Conservation (phyloP, 2,797 vertebrate species). For the Lycodopsis pacificus region DNA sequence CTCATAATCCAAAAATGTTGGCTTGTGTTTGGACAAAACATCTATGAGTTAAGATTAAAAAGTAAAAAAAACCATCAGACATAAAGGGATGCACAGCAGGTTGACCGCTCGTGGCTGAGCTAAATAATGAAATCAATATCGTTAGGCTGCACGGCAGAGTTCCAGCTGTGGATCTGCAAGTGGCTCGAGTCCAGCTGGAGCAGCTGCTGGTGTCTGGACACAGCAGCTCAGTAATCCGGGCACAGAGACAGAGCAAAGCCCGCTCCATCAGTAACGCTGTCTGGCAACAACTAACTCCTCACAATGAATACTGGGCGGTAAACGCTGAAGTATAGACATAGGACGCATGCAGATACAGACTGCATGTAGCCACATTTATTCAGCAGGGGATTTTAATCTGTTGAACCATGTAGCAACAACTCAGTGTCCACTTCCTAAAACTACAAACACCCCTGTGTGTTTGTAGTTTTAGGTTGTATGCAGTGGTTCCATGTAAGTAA, state of each 20-base stretch:
- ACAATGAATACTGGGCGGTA: neutral
- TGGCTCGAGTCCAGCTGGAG: slow-evolving; percentile 72
- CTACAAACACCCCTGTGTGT: neutral
- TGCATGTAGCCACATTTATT: neutral
- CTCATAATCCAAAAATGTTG: neutral
- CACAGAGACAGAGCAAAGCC: slow-evolving; percentile 31
- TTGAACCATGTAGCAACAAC: neutral
- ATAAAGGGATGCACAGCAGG: neutral
- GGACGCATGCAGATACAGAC: neutral
- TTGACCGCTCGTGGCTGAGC: slow-evolving; percentile 11
- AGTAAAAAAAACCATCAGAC: neutral
- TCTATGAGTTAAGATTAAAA: neutral
- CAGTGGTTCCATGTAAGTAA: neutral
- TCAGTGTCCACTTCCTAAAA: too few relatives aligned
- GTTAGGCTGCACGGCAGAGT: slow-evolving; percentile 32
- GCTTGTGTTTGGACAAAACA: neutral
- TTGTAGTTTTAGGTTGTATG: neutral
- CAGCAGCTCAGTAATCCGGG: slow-evolving; percentile 70
- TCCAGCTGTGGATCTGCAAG: slow-evolving; percentile 72
- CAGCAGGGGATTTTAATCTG: neutral
- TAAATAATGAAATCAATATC: slow-evolving; percentile 47
- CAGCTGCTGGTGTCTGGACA: slow-evolving; percentile 76
- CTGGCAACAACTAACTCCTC: neutral
- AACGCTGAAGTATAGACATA: slow-evolving; percentile 13
- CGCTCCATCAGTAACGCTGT: slow-evolving; percentile 12